Evolutionary conservation across 2,113 vertebrate species (phyloP), one percentile per base, ranked within the genome.

Genomic region (Meriones unguiculatus): DNA sequence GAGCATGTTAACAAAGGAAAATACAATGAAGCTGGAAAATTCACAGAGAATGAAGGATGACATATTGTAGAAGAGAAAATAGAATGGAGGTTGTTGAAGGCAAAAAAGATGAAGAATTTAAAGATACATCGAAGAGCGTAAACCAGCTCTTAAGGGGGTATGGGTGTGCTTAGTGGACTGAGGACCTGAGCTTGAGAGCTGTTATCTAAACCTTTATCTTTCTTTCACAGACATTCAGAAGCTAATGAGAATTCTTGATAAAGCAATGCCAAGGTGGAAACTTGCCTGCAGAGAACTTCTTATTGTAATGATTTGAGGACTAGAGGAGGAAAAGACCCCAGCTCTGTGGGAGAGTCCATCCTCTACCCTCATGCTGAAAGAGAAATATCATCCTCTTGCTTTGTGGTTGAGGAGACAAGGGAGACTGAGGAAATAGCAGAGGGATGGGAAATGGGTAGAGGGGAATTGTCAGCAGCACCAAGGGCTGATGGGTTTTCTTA

Each of bases 1-100:
- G 89, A 82, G 77, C 30, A 62, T 90, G 24, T 59, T 65, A 88
- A 93, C 41, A 14, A 96, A 95, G 54, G 72, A 86, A 90, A 77
- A 97, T 6, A 12, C 20, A 91, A 54, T 5, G 69, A 72, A 10
- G n/a, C 64, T 32, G 64, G 65, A 57, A 80, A 69, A 50, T 86
- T 54, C 32, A 50, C 18, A 54, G 25, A 88, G 1, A 50, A 7
- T n/a, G 64, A 59, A 90, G 82, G 62, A 72, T 64, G 13, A 85
- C 57, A 62, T 35, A 67, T 80, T 41, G 73, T 81, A 11, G 46
- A 92, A 85, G 67, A 7, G 11, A 77, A 92, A 91, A 87, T 9
- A 89, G 22, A 72, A 75, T 52, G 7, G 46, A 59, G 57, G 17
- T 65, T n/a, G 22, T 18, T 28, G 38, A n/a, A 65, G 30, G 32